These are phyloP conservation scores for Corvus cornix DNA, from an alignment of 2,113 vertebrate genomes.

Conservation along the genomic window DNA sequence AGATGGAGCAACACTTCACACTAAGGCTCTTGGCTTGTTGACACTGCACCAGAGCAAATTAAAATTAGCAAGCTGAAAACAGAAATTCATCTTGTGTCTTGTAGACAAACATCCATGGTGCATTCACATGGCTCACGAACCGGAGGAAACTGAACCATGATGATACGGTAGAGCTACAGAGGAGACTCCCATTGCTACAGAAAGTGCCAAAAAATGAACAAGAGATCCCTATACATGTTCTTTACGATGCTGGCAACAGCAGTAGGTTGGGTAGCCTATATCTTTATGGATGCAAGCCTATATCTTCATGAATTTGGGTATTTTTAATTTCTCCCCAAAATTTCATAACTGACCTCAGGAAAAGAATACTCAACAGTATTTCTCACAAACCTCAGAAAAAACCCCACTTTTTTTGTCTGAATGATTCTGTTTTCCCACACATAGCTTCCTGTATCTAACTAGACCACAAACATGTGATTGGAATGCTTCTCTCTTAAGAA, in stretches of 20 bases:
- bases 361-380: neutral
- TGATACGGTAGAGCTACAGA: neutral
- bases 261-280: neutral
- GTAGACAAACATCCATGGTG: neutral
- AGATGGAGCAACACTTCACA: neutral
- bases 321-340: neutral
- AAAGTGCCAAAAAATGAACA: neutral
- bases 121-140: neutral
- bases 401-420: fast-evolving
- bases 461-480: neutral
- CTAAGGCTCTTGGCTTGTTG: slow-evolving; percentile 8
- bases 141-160: neutral
- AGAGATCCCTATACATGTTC: neutral
- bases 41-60: neutral
- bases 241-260: neutral
- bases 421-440: neutral
- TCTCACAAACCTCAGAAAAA: neutral
- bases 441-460: neutral
- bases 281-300: neutral
- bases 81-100: neutral
- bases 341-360: neutral
- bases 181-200: neutral
- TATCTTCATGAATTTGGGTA: neutral
- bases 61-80: slow-evolving; percentile 14
- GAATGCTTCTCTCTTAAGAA: neutral